These are phyloP conservation scores for Scopus umbretta DNA, from an alignment of 2,113 vertebrate species.

Conservation along the genomic window DNA sequence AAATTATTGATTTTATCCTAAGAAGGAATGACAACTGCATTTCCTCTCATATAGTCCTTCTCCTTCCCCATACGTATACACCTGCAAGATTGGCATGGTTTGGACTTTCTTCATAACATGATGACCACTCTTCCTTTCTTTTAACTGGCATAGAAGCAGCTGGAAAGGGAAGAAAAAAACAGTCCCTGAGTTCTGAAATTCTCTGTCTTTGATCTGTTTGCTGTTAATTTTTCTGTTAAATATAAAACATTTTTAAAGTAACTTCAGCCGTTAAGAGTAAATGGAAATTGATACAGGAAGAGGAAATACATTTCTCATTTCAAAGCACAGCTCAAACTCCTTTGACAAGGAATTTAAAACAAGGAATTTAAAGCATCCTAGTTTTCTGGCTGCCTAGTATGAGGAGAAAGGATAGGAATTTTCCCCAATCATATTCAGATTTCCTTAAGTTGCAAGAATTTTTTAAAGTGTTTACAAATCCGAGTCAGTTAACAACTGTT, in stretches of 20 bases:
- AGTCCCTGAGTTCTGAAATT: neutral
- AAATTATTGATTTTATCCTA: neutral
- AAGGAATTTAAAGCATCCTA: constrained; percentile 34
- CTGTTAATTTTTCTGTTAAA: neutral
- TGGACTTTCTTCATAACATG: neutral
- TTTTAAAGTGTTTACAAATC: constrained; percentile 29
- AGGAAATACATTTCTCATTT: neutral
- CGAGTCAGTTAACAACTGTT: neutral
- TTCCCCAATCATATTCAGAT: neutral
- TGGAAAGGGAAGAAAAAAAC: neutral
- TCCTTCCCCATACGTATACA: neutral
- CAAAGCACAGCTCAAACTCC: neutral
- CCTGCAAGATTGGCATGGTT: neutral
- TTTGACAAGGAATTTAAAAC: no score
- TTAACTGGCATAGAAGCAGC: neutral
- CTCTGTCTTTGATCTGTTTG: neutral
- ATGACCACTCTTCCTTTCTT: neutral
- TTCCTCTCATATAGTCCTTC: neutral
- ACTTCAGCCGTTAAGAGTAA: neutral
- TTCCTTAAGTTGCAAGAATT: constrained; percentile 34
- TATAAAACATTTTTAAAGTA: neutral
- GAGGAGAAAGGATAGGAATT: constrained; percentile 34
- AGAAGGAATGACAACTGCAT: neutral
- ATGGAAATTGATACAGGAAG: neutral
- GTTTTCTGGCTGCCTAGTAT: neutral